Evolutionary conservation across 2,113 vertebrate species (phyloP), one percentile per base, ranked within the genome.

Genomic region (Pogonocichla stellata): DNA sequence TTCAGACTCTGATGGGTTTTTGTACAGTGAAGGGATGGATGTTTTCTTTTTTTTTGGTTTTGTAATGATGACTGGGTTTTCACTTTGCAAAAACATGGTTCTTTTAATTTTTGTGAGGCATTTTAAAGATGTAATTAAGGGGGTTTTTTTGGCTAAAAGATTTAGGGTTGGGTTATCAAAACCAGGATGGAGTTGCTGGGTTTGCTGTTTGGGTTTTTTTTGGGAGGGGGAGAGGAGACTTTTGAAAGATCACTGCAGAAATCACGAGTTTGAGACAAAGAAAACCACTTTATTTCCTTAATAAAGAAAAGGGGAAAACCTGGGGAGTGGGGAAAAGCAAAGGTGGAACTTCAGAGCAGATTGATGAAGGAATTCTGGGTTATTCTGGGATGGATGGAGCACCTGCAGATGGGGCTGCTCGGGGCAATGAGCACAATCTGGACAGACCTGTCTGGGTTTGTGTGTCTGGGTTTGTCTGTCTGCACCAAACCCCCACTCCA

Each of bases 321-420:
- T 18, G 6, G 20, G 20, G 48, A 74, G 70, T 40, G 15, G 10
- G 51, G 38, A 26, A 33, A 72, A 67, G 78, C 61, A 18, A 94
- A 96, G 81, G 88, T 93, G 93, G 95, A 94, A 86, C 54, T 88
- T 64, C 33, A 65, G 73, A 43, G 81, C 54, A 69, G 60, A 96
- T 94, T 40, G 85, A 92, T 90, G 7, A 74, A 90, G 90, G 70
- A 86, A 95, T 95, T 90, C 90, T 93, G 92, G 95, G 92, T 26
- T 74, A n/a, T 69, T 92, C 62, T 67, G 23, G 43, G 58, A 90
- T 61, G 83, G 88, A 86, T 90, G 93, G 90, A 94, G 90, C 95
- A 91, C 92, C 84, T 95, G 94, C 90, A 96, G 96, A 96, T 96
- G 93, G 93, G 85, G 8, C 74, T 85, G 90, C 88, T 86, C 14